A percentile compares a stretch with the other conserved stretches of the same genome.
These are phyloP conservation scores for Phalacrocorax aristotelis DNA, from an alignment of 2,113 vertebrate species.

Conservation along the genomic window DNA sequence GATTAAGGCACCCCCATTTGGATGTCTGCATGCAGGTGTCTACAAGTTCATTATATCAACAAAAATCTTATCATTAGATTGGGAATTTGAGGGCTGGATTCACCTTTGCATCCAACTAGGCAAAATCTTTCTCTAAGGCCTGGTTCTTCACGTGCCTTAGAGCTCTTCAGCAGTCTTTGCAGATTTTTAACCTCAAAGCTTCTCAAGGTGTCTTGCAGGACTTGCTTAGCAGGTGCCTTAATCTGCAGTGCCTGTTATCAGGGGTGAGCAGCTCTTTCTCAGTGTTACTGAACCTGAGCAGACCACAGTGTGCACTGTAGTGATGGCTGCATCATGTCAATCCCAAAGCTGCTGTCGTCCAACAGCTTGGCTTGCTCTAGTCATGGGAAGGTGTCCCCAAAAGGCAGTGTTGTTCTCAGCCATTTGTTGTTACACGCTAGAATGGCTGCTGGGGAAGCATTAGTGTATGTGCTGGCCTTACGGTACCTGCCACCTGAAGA, in stretches of 20 bases:
- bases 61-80: not conserved
- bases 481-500: not conserved
- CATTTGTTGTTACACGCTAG: not conserved
- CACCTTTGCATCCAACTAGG: not conserved
- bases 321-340: not conserved
- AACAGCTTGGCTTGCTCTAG: not conserved
- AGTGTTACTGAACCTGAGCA: not conserved
- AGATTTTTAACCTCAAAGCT: not conserved
- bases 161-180: not conserved
- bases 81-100: not conserved
- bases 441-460: not conserved
- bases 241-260: not conserved
- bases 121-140: not conserved
- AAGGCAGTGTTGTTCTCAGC: not conserved
- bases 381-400: not conserved
- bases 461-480: not conserved
- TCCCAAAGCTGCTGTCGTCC: not conserved
- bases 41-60: not conserved
- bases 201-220: not conserved
- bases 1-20: not conserved
- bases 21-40: not conserved
- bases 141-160: not conserved
- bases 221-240: not conserved
- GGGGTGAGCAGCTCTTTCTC: not conserved
- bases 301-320: not conserved